Conservation (phyloP, 2,888 invertebrate species). For the Geotrupes spiniger region DNA sequence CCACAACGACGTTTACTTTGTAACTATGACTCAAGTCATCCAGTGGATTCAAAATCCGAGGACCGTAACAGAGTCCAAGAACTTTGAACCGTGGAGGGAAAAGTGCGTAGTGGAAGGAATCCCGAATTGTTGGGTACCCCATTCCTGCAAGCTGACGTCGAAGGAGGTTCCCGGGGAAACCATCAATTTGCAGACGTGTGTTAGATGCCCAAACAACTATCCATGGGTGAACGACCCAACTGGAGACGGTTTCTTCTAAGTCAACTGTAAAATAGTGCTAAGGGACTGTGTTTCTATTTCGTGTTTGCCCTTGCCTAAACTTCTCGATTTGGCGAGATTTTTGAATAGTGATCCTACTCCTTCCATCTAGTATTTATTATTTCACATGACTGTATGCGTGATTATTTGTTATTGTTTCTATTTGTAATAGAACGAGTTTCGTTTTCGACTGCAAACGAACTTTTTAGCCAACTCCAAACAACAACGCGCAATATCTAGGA, state of each 20-base stretch:
- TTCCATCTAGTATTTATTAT: conserved; percentile 46
- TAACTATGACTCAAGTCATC: conserved; percentile 94
- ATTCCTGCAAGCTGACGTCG: conserved; percentile 86
- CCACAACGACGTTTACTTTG: conserved; percentile 90
- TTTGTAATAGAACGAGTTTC: conserved; percentile 40
- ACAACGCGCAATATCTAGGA: conserved; percentile 15
- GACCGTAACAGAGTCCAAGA: conserved; percentile 79
- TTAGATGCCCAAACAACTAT: conserved; percentile 91
- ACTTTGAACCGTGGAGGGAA: conserved; percentile 93
- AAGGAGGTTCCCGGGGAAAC: conserved; percentile 94
- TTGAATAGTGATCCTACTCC: conserved; percentile 39
- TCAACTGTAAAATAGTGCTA: conserved; percentile 40
- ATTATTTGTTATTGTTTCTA: conserved; percentile 37
- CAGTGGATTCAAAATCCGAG: conserved; percentile 94
- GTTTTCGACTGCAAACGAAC: conserved; percentile 40
- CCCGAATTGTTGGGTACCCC: conserved; percentile 84
- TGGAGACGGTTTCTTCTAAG: conserved; percentile 86
- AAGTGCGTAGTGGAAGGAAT: conserved; percentile 85
- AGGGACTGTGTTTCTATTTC: conserved; percentile 23
- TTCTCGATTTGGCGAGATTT: conserved; percentile 20
- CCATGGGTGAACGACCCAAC: conserved; percentile 93
- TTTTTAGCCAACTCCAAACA: background rate
- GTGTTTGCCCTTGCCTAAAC: conserved; percentile 33
- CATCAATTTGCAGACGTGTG: conserved; percentile 88
- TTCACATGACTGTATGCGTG: conserved; percentile 45